Base-by-base conservation (phyloP, 2,888 invertebrate species). In the Catotricha subobsoleta region DNA sequence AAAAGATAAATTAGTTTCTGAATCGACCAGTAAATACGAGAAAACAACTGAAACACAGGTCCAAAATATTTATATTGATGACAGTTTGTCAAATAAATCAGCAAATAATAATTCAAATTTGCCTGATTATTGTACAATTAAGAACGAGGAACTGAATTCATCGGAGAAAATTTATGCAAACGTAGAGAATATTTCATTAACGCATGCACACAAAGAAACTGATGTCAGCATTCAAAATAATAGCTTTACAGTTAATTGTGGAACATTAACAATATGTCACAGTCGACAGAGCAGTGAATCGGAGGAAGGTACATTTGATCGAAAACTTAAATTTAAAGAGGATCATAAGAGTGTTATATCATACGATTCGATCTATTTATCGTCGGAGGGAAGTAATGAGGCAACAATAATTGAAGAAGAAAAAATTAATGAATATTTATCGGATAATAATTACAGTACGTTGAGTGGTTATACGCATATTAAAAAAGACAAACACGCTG, bases 291-390 rank as follows among this genome's bases (percentile, higher is more conserved):
- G 7, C 20, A 10, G 25, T 25, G 6, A 12, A 18, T 16, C 27
- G n/a, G 40, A 39, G 5, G 39, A 40, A 6, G 21, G 20, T 21
- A 30, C 25, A 15, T 12, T 12, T 21, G 36, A 40, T 20, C 28
- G 28, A 16, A 37, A 37, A 16, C 28, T 33, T 8, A 34, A 41
- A 36, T 39, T 43, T 12, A 31, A 36, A n/a, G 31, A 36, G 23
- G 36, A 36, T 19, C 20, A 40, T n/a, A 56, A 56, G 31, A 51
- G 46, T 27, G 42, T 61, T 1, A 60, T 62, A 35, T 59, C 62
- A 28, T 63, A 63, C 46, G 62, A 63, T 48, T 61, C 63, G 25
- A 60, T 63, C 3, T 63, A 63, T 44, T 45, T 63, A 2, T 62
- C 62, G 2, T 63, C 62, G 1, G 60, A 60, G 8, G 57, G 62